Evolutionary conservation across 1,140 invertebrate genomes (phyloP), one percentile per base, ranked within the genome.

Genomic region (Agrypnia vestita): DNA sequence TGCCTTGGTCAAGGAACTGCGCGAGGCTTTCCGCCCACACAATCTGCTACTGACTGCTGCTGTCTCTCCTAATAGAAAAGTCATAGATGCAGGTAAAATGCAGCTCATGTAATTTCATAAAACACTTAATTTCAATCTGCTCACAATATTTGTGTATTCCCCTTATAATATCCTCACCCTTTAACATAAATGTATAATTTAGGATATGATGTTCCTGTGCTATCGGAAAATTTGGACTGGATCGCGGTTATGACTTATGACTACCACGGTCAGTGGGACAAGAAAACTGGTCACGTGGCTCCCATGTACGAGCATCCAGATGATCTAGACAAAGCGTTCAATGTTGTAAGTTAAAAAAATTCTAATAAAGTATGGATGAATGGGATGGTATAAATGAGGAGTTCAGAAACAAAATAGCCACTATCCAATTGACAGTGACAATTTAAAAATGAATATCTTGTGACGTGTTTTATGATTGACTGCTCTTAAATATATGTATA

Each of bases 171-270:
- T 35, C 6, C 6, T 35, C 25, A 35, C 1, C 25, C 25, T 35
- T 35, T 35, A 19, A 9, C 15, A 59, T 15, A 7, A 35, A n/a
- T n/a, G n/a, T 64, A 43, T 9, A 75, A n/a, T 61, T 67, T 77
- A 87, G 94, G 92, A 9, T 97, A 97, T 84, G 94, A 96, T 84
- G 92, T 96, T 0, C 93, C 94, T 1, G 86, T 89, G 1, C 84
- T 97, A 3, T 92, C 92, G 0, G 88, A 90, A 17, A 93, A 95
- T 85, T 89, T 97, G 72, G 95, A 97, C 85, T 97, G 95, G 94
- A 96, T 98, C 83, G 93, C 95, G 1, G 92, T 97, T 0, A 97
- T 97, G 96, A 93, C 94, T 0, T 97, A 98, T 84, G 96, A 97
- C 85, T 97, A 94, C 84, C 96, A 97, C 84, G 96, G 96, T 0